These are phyloP conservation scores for Spea hammondii DNA, from an alignment of 2,797 vertebrate genomes.

Conservation along the genomic window DNA sequence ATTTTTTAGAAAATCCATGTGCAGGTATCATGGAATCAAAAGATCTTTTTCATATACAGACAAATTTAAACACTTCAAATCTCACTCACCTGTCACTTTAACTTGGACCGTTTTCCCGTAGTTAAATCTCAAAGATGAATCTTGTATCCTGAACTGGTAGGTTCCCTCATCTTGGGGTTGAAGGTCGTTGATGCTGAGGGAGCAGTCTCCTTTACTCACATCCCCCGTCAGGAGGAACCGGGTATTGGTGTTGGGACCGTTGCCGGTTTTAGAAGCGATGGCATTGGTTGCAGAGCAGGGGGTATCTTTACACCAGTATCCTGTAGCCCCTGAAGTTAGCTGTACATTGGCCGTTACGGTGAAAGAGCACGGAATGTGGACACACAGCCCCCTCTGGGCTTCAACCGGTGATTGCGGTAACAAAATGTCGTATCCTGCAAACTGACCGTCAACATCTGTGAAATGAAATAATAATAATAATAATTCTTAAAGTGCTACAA, in stretches of 20 bases:
- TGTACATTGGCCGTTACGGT: fast-evolving
- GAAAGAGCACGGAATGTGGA: conserved; percentile 20
- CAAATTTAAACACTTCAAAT: no score
- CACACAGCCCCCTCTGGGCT: conserved; percentile 18
- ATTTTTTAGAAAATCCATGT: no score
- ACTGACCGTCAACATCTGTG: no score
- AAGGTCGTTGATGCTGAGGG: conserved; percentile 17
- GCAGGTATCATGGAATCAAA: no score
- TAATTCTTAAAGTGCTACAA: no score
- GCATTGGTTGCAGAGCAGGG: fast-evolving
- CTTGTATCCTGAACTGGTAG: conserved; percentile 21
- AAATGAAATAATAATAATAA: no score
- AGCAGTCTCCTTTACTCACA: conserved; percentile 3
- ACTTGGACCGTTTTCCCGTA: not conserved
- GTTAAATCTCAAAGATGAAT: not conserved
- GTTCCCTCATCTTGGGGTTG: not conserved
- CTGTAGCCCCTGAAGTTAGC: fast-evolving
- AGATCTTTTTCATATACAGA: no score
- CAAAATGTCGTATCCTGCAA: no score
- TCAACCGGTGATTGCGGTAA: not conserved
- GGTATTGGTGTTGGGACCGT: no score
- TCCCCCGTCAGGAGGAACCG: conserved; percentile 20
- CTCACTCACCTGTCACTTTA: conserved; percentile 19
- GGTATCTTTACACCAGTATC: not conserved
- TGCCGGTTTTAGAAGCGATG: not conserved